Conservation (phyloP, 2,888 invertebrate genomes). For the Sabatieria punctata region DNA sequence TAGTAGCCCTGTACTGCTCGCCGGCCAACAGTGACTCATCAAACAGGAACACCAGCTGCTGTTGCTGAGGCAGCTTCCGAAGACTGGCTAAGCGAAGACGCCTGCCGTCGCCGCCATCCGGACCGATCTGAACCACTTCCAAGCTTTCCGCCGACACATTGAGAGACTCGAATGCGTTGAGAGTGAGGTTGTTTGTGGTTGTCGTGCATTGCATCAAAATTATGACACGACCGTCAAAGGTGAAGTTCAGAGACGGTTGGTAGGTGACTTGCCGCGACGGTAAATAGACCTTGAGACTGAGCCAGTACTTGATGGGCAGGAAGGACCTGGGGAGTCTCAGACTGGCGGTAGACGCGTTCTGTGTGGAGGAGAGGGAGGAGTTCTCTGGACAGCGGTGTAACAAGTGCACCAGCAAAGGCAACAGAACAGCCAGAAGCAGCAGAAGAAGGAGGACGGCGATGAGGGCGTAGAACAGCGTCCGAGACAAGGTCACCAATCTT, state of each 20-base stretch:
- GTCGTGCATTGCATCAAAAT: background rate
- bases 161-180: too few relatives aligned
- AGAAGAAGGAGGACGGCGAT: background rate
- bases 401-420: background rate
- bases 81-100: background rate
- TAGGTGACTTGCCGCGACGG: background rate
- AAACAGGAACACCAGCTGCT: background rate
- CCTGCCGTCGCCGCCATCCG: too few relatives aligned
- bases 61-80: background rate
- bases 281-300: background rate
- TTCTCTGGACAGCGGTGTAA: background rate
- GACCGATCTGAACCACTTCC: too few relatives aligned
- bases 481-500: too few relatives aligned
- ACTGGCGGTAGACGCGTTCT: background rate
- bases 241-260: background rate
- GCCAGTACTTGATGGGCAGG: background rate
- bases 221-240: background rate
- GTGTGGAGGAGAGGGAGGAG: background rate
- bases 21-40: background rate
- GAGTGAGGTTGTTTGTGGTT: background rate
- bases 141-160: background rate
- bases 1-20: background rate
- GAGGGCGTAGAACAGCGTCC: background rate
- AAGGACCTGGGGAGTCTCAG: background rate
- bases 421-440: background rate